A percentile compares a stretch with the other conserved stretches of the same genome.
Conservation (phyloP, 1,140 invertebrate genomes). For the Drosophila ficusphila region DNA sequence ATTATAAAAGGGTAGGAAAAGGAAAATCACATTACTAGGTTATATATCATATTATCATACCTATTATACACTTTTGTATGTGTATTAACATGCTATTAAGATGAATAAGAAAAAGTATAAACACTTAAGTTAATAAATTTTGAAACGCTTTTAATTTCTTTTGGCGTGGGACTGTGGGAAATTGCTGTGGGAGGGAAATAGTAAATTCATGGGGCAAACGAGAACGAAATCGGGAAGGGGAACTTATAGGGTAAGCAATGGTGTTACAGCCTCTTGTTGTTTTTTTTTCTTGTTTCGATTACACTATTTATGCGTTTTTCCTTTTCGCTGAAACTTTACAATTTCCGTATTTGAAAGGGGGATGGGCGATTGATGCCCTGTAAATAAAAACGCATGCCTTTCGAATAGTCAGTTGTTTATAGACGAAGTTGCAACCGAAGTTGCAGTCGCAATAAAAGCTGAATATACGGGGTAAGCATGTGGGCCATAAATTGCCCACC, state of each 20-base stretch:
- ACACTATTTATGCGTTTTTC: conserved; percentile 38
- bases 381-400: conserved; percentile 67
- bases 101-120: too few relatives aligned
- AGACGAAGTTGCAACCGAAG: conserved; percentile 47
- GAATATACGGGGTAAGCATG: conserved; percentile 38
- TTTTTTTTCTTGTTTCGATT: conserved; percentile 16
- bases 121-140: background rate
- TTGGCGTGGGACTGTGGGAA: background rate
- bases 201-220: conserved; percentile 47
- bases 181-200: conserved; percentile 45
- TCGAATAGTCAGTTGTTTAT: conserved; percentile 43
- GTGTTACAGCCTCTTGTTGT: conserved; percentile 2
- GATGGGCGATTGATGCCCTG: conserved; percentile 19
- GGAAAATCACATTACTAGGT: too few relatives aligned
- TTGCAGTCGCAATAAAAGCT: conserved; percentile 45
- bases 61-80: too few relatives aligned
- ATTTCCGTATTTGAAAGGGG: conserved; percentile 61
- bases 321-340: conserved; percentile 64
- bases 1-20: too few relatives aligned
- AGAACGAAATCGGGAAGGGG: conserved; percentile 12
- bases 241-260: conserved; percentile 6
- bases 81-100: too few relatives aligned
- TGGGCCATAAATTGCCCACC: conserved; percentile 59
- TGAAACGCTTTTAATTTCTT: background rate
- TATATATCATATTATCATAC: too few relatives aligned